Base-by-base conservation (phyloP, 2,888 invertebrate species). In the Lamproptera curius region DNA sequence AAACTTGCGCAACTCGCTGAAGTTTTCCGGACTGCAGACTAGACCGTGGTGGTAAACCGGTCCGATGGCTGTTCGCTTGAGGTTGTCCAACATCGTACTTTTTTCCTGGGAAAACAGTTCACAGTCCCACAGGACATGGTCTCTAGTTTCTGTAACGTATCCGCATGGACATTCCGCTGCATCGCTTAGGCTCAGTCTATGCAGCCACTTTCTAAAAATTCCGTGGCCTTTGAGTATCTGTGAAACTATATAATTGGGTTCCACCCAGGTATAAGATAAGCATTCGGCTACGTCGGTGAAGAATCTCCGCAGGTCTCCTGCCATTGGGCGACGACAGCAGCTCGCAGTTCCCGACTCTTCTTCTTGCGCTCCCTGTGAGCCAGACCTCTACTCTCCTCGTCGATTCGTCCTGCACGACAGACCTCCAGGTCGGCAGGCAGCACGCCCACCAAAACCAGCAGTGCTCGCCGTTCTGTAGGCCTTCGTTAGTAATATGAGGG, bases 121-220 rank as follows among this genome's bases (percentile, higher is more conserved):
- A 16, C 36, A 36, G n/a, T 36, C 36, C 36, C 36, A 15, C 10
- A 36, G 36, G 10, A 36, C 36, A 15, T 36, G 36, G 36, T 36
- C 36, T 17, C 16, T 36, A 95, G 38, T 36, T n/a, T 36, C 16
- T 3, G 5, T 9, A 15, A 11, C 2, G 10, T 10, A 8, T 10
- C 36, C 15, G 17, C 16, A 36, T n/a, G 16, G 17, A 9, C 36
- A 36, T 14, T 2, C 36, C 16, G 16, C 16, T 11, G 36, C 16
- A 2, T 36, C 16, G n/a, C 36, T 36, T 2, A 36, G n/a, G 1
- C 10, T n/a, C 36, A 15, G 10, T 16, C 16, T 8, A 36, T 36
- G 46, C 53, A 36, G 16, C n/a, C 16, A n/a, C n/a, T n/a, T n/a
- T n/a, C n/a, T n/a, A n/a, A n/a, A n/a, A n/a, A n/a, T n/a, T n/a